phyloP scores from a whole-genome alignment of 2,113 vertebrate species.

The Gambusia affinis region DNA sequence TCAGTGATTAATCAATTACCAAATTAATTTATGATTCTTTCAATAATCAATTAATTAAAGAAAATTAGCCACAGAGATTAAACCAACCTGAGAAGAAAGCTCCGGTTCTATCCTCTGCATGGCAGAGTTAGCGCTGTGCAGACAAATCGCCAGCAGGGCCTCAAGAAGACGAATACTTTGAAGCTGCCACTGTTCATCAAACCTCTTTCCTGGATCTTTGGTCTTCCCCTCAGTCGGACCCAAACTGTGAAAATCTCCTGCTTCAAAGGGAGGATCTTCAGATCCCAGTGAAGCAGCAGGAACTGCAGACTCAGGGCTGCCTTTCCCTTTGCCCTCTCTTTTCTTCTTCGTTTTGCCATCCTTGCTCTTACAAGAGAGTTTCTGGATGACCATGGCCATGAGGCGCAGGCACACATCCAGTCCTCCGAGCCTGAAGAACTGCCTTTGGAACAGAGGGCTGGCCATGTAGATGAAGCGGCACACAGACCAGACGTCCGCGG shows the following conservation, averaged over 20 bases:
- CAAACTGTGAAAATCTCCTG: slow-evolving; percentile 16
- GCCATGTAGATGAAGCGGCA: slow-evolving; percentile 87
- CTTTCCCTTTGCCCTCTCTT: slow-evolving; percentile 67
- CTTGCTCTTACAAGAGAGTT: slow-evolving; percentile 75
- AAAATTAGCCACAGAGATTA: not conserved
- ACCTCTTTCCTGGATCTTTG: slow-evolving; percentile 61
- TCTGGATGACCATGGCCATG: slow-evolving; percentile 89
- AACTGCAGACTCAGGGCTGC: slow-evolving; percentile 60
- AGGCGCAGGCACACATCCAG: slow-evolving; percentile 88
- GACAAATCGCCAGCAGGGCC: slow-evolving; percentile 91
- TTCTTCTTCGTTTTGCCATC: slow-evolving; percentile 78
- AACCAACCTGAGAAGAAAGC: slow-evolving; percentile 83
- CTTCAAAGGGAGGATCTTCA: slow-evolving; percentile 41
- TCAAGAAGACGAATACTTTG: slow-evolving; percentile 92
- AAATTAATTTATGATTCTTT: no score
- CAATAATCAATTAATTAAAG: no score
- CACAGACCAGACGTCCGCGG: slow-evolving; percentile 91
- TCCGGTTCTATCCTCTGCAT: slow-evolving; percentile 87
- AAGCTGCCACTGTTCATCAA: slow-evolving; percentile 83
- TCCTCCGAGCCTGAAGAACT: slow-evolving; percentile 91
- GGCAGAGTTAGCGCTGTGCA: slow-evolving; percentile 84
- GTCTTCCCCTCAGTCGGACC: slow-evolving; percentile 58
- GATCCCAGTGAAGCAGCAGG: slow-evolving; percentile 3
- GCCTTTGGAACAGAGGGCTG: slow-evolving; percentile 89
- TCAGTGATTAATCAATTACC: no score